Evolutionary conservation across 2,797 vertebrate genomes (phyloP), one percentile per base, ranked within the genome.

Genomic region (Nasua narica): DNA sequence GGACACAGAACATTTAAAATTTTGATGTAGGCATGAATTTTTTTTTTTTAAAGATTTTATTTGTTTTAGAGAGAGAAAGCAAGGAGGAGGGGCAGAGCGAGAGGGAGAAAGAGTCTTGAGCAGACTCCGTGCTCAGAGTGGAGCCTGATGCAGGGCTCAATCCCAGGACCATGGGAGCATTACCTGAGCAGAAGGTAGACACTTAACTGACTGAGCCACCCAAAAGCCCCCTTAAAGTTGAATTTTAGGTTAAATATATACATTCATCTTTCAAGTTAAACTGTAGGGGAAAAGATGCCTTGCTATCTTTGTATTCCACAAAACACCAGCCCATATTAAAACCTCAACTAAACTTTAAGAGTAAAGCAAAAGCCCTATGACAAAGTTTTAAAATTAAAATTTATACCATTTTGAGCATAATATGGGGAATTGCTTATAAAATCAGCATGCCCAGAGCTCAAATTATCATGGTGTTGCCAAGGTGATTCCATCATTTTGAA

Each of bases 351-450:
- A 87, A 91, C 23, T 82, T 67, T 76, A 58, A 88, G 86, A 65
- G 74, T 76, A 86, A 85, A 48, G 46, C 72, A 84, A 84, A 88
- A 90, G 13, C 60, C 92, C 15, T 62, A 62, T 18, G 58, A 90
- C 67, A 8, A 69, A 81, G 81, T 52, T 65, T 82, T 77, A 23
- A 50, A 90, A 86, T 74, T 86, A 87, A 87, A 69, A 93, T 81
- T 79, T 81, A 86, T 76, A 40, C 8, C 32, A 90, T 10, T 62
- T 50, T 60, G 52, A 95, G 18, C 40, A 92, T 74, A 69, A 35
- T 56, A 52, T 78, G 54, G 72, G 84, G 79, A 95, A 82, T 4
- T 87, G 76, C 19, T 90, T 70, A 87, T 90, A 95, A 90, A 93
- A 77, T 87, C 25, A 77, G 35, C 48, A 32, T 69, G 54, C 37